Evolutionary conservation across 2,797 vertebrate genomes (phyloP), one percentile per base, ranked within the genome.

Genomic region (Emys orbicularis): DNA sequence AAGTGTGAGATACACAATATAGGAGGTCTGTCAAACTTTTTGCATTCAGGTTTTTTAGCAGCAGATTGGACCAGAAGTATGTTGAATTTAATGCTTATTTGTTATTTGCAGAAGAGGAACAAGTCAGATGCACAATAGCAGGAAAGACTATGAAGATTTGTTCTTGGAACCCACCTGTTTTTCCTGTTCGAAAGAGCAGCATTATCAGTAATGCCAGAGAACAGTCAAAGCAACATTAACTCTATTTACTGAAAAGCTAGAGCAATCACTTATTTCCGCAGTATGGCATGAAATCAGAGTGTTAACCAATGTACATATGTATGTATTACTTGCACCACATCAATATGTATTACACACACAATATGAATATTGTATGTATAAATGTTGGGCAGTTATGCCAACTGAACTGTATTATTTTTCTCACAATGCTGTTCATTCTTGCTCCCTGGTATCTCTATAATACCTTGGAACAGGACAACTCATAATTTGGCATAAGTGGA

Each of bases 51-150:
- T 76, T 82, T 74, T 11, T n/a, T 50, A 92, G 11, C 29, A 90
- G 54, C 49, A 79, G 49, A 91, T 59, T 59, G 37, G 19, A 52
- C 19, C 2, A 79, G 12, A 79, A 50, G 7, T 25, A 84, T 84
- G 3, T 47, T 86, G 83, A 81, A 80, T 72, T 83, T 93, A 90
- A 5, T 3, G 27, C 41, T 27, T 2, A 1, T 44, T 86, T 94
- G 59, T 88, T 53, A 72, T 90, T 84, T 56, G 77, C 59, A 84
- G 54, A 91, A 49, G 88, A 82, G 83, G 74, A 87, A 92, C 94
- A 94, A 77, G 74, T 65, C 83, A 80, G 8, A 82, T 7, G 12
- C 56, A 86, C 2, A 41, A 29, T 3, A 87, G 65, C n/a, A 92
- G 49, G 18, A 82, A 87, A 95, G 57, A 65, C 61, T 79, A 89